Evolutionary conservation across 2,113 vertebrate genomes (phyloP).

Genomic region (Dasyurus viverrinus): DNA sequence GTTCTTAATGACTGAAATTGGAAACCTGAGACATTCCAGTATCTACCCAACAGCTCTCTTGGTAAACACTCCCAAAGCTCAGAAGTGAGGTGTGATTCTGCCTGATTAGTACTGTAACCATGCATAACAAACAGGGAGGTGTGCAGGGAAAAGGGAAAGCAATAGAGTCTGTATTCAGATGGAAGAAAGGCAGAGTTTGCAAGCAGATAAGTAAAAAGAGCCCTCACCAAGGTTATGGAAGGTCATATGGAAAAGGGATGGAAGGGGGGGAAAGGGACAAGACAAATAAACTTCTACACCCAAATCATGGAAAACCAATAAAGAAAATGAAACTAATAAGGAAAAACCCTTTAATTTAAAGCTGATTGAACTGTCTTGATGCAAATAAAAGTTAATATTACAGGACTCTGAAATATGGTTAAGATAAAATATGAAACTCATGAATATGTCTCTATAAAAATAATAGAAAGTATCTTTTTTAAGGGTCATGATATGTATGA

Average conservation of each 20-base stretch:
- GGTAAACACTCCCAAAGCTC: slow-evolving; percentile 25
- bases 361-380: neutral
- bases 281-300: slow-evolving; percentile 43
- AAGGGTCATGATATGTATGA: neutral
- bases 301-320: slow-evolving; percentile 40
- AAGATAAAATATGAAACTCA: neutral
- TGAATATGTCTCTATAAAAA: neutral
- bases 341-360: slow-evolving; percentile 16
- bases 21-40: neutral
- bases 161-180: slow-evolving; percentile 32
- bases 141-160: slow-evolving; percentile 51
- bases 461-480: neutral
- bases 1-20: neutral
- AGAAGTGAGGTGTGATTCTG: neutral
- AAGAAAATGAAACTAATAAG: neutral
- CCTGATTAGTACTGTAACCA: neutral
- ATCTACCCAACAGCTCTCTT: neutral
- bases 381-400: neutral
- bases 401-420: neutral
- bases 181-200: slow-evolving; percentile 37
- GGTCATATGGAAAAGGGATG: slow-evolving; percentile 53
- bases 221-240: slow-evolving; percentile 55
- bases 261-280: slow-evolving; percentile 53
- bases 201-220: slow-evolving; percentile 35
- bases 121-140: slow-evolving; percentile 27